Percentiles rank a stretch among this genome's conserved stretches.
These are phyloP conservation scores for Chloromyia formosa DNA, from an alignment of 2,888 invertebrate genomes.

Conservation along the genomic window DNA sequence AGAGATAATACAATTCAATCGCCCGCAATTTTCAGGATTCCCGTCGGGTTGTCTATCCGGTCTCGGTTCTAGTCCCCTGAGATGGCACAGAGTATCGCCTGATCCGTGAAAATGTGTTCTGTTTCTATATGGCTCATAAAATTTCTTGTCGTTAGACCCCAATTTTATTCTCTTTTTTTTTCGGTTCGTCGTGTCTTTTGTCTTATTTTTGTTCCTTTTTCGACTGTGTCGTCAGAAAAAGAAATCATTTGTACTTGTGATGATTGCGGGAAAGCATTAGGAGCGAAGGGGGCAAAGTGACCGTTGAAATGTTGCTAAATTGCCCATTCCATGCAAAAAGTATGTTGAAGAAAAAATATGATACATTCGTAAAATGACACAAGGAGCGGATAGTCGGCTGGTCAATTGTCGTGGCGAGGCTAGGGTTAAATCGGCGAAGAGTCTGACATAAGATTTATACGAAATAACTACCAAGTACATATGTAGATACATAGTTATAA, in stretches of 20 bases:
- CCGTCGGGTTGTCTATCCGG: constrained; percentile 12
- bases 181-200: not conserved
- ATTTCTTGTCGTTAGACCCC: constrained; percentile 42
- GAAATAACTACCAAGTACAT: too few species aligned
- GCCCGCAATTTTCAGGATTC: constrained; percentile 40
- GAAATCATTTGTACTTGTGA: constrained; percentile 17
- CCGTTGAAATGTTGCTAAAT: constrained; percentile 16
- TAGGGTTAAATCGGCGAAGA: not conserved
- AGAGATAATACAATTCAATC: constrained; percentile 43
- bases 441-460: too few species aligned
- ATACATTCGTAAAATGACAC: too few species aligned
- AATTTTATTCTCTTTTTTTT: constrained; percentile 29
- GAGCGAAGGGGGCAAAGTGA: not conserved
- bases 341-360: not conserved
- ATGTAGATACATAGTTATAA: too few species aligned
- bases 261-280: not conserved
- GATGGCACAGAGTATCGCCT: constrained; percentile 16
- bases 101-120: constrained; percentile 42
- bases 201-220: too few species aligned
- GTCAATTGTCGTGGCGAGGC: not conserved
- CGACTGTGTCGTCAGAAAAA: not conserved
- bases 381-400: not conserved
- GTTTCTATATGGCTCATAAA: constrained; percentile 43
- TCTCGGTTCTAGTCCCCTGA: not conserved
- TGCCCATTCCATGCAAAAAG: constrained; percentile 16